Percentiles rank a stretch among this genome's conserved stretches.
phyloP scores from a whole-genome alignment of 2,888 invertebrate species.

The Lobophora halterata region DNA sequence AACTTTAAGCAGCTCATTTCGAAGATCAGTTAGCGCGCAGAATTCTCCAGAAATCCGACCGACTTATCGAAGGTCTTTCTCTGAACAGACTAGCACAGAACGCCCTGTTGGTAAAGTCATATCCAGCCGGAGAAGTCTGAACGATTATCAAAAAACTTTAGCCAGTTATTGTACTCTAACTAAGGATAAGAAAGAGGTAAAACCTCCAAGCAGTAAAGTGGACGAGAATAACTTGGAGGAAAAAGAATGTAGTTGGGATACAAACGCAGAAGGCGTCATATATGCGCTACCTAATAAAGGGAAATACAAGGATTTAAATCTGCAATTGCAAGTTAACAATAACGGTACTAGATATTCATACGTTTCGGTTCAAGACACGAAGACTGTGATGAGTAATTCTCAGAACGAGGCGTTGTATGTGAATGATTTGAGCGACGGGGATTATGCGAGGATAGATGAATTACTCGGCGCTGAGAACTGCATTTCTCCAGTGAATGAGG shows the following conservation, averaged over 20 bases:
- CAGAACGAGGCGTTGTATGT: conserved; percentile 72
- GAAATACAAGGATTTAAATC: conserved; percentile 72
- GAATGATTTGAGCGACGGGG: conserved; percentile 67
- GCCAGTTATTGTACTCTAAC: conserved; percentile 61
- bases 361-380: conserved; percentile 72
- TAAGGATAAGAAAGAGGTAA: conserved; percentile 46
- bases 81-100: conserved; percentile 67
- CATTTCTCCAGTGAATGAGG: conserved; percentile 64
- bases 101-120: conserved; percentile 69
- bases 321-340: conserved; percentile 74
- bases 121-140: conserved; percentile 69
- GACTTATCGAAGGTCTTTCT: conserved; percentile 70
- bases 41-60: conserved; percentile 73
- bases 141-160: conserved; percentile 68
- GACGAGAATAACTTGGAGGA: conserved; percentile 74
- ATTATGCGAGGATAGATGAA: conserved; percentile 73
- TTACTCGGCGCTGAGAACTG: conserved; percentile 69
- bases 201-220: too few species aligned
- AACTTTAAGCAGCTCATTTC: conserved; percentile 53
- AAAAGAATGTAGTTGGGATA: conserved; percentile 82
- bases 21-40: conserved; percentile 67
- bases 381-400: conserved; percentile 71
- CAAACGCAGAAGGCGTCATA: conserved; percentile 75
- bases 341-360: conserved; percentile 74
- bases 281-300: conserved; percentile 77